Base-by-base conservation (phyloP, 1,140 invertebrate genomes). In the Andrena cerasifolii region DNA sequence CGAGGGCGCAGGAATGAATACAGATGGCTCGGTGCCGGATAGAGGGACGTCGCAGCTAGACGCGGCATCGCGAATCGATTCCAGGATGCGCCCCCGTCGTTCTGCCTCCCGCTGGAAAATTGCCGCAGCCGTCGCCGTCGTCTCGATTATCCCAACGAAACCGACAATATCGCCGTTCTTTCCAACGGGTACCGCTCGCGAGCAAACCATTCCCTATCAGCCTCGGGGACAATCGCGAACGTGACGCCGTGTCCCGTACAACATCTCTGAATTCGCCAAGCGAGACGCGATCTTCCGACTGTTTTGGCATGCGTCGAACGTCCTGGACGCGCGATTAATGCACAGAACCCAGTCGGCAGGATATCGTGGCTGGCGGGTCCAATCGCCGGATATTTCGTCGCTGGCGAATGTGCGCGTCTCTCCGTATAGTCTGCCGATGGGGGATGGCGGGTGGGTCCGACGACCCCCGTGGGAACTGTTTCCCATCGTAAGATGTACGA, bases 41-140 rank as follows among this genome's bases (percentile, higher is more conserved):
- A n/a, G 53, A 31, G n/a, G n/a, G n/a, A n/a, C n/a, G 31, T 31
- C 66, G 59, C 63, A 67, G 76, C 74, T 54, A 58, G 59, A 40
- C 62, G n/a, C n/a, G n/a, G n/a, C n/a, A 63, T 59, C 51, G 79
- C 59, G 62, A 58, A 80, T 80, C 79, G 79, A 80, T 80, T 78
- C 53, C 21, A 28, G 31, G 45, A 71, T 51, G 31, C 45, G 12
- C 33, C 26, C 53, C 26, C 53, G 5, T 26, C 45, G 4, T 36
- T n/a, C n/a, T 28, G 12, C 62, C 16, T 18, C 36, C n/a, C n/a
- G n/a, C n/a, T n/a, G 40, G 28, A 45, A 63, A 65, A 47, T 26
- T 28, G 28, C 40, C 26, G 24, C 62, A 28, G 24, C 16, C 7
- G 18, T 16, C 4, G 36, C n/a, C n/a, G 36, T 3, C 36, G 36